A percentile compares a stretch with the other conserved stretches of the same genome.
phyloP scores from a whole-genome alignment of 2,888 invertebrate genomes.

The Globia sparganii region DNA sequence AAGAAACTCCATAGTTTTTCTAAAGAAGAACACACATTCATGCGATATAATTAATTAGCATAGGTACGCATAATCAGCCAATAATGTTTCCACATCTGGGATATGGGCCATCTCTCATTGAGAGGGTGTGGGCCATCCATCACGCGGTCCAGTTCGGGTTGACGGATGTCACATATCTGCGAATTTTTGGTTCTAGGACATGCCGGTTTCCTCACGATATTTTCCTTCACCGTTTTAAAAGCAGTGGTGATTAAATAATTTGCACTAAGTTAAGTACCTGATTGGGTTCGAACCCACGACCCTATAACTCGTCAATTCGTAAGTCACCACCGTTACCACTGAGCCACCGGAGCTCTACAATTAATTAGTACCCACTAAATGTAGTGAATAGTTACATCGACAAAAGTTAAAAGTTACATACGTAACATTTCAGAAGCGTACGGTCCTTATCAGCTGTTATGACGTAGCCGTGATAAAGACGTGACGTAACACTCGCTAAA shows the following conservation, averaged over 20 bases:
- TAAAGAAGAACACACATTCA: constrained; percentile 1
- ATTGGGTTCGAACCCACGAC: background rate
- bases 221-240: background rate
- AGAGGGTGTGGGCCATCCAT: background rate
- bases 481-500: constrained; percentile 64
- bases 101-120: background rate
- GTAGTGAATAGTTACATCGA: constrained; percentile 5
- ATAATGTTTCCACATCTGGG: background rate
- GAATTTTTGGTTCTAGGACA: background rate
- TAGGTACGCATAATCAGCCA: background rate
- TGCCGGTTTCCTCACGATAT: background rate
- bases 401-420: constrained; percentile 36
- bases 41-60: constrained; percentile 7
- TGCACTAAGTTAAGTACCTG: background rate
- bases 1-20: constrained; percentile 1
- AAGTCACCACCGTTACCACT: background rate
- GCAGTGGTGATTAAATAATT: background rate
- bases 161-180: background rate
- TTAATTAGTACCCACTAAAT: background rate
- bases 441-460: constrained; percentile 55
- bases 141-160: background rate
- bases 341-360: background rate
- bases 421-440: constrained; percentile 41
- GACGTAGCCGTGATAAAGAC: constrained; percentile 60
- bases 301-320: too few relatives aligned